These are phyloP conservation scores for Liodrosophila aerea DNA, from an alignment of 2,888 invertebrate species.

Conservation along the genomic window DNA sequence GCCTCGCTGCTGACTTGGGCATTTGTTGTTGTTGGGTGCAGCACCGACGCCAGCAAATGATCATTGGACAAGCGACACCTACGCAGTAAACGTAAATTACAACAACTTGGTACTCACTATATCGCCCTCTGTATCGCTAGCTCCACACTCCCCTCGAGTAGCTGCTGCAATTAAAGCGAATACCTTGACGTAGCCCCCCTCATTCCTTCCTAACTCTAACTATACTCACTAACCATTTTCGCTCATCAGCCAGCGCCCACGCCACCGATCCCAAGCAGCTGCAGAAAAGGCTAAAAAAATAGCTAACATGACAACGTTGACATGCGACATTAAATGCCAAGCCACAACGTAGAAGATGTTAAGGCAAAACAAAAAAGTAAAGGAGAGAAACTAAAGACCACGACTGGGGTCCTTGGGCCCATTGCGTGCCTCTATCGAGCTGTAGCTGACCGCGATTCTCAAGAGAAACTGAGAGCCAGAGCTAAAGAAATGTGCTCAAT, in stretches of 20 bases:
- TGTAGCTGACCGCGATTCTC: slow-evolving; percentile 30
- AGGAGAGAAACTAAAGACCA: slow-evolving; percentile 6
- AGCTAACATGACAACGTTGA: slow-evolving; percentile 72
- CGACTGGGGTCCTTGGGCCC: slow-evolving; percentile 30
- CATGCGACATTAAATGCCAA: slow-evolving; percentile 74
- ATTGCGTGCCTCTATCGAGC: slow-evolving; percentile 49
- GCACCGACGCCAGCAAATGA: slow-evolving; percentile 52
- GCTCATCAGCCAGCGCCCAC: slow-evolving; percentile 62
- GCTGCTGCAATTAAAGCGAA: slow-evolving; percentile 66
- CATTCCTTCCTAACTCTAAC: background rate
- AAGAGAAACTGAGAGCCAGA: too few relatives aligned
- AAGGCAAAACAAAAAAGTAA: background rate
- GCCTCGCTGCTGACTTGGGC: slow-evolving; percentile 16
- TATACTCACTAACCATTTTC: slow-evolving; percentile 58
- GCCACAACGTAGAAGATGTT: slow-evolving; percentile 17
- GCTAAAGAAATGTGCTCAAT: slow-evolving; percentile 59
- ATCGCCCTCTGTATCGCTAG: slow-evolving; percentile 1
- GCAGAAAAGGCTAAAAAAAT: slow-evolving; percentile 47
- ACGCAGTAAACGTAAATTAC: slow-evolving; percentile 59
- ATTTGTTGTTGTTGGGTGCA: slow-evolving; percentile 48
- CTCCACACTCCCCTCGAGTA: slow-evolving; percentile 24
- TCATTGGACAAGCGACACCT: slow-evolving; percentile 54
- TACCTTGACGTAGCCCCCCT: slow-evolving; percentile 30
- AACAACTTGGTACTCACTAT: background rate
- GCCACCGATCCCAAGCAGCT: slow-evolving; percentile 28